Percentiles rank a stretch among this genome's conserved stretches.
Conservation (phyloP, 2,888 invertebrate species). For the Litoditis marina region DNA sequence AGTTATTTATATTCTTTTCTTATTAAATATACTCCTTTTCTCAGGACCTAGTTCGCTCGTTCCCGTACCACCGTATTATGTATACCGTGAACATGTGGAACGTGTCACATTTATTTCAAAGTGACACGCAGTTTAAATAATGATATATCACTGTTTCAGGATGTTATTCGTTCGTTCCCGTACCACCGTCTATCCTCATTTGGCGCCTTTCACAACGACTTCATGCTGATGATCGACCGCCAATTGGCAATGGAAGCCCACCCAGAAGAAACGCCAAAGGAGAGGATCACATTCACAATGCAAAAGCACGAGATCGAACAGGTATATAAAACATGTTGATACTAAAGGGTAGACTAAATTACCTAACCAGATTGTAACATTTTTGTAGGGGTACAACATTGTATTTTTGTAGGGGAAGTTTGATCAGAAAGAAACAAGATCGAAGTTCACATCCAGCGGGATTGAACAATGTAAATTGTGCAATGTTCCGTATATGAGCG, state of each 20-base stretch:
- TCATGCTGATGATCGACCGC: slow-evolving; percentile 81
- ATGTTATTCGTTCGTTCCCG: slow-evolving; percentile 74
- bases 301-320: slow-evolving; percentile 58
- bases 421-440: no score
- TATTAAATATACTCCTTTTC: no score
- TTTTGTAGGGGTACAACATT: no score
- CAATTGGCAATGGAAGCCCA: slow-evolving; percentile 61
- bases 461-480: no score
- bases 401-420: no score
- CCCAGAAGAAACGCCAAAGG: slow-evolving; percentile 64
- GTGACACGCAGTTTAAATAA: no score
- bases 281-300: slow-evolving; percentile 83
- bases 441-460: no score
- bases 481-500: no score
- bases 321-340: slow-evolving; percentile 19
- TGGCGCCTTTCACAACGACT: slow-evolving; percentile 90
- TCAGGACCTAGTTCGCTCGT: no score
- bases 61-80: background rate
- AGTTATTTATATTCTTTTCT: no score
- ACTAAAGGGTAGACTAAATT: background rate
- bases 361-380: no score
- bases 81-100: background rate
- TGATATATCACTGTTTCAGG: slow-evolving; percentile 59
- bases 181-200: slow-evolving; percentile 87
- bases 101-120: no score